Percentiles rank a stretch among this genome's conserved stretches.
These are phyloP conservation scores for Reticulitermes speratus DNA, from an alignment of 1,140 invertebrate genomes.

Conservation along the genomic window DNA sequence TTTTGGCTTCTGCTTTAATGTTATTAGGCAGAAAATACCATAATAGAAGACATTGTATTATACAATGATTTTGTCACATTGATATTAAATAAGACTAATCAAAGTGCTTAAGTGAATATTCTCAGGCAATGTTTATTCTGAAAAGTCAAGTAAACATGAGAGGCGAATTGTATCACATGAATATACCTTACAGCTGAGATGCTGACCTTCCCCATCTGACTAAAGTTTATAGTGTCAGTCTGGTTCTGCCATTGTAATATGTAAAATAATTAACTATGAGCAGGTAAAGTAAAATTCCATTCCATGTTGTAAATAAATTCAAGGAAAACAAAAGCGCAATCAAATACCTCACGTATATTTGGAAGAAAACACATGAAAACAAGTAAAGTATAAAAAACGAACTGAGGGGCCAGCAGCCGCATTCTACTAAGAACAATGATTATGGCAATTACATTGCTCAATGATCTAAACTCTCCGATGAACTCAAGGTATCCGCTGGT, in stretches of 20 bases:
- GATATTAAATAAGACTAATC: too few relatives aligned
- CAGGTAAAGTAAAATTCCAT: conserved; percentile 13
- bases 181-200: too few relatives aligned
- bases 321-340: conserved; percentile 1
- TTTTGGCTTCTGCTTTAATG: too few relatives aligned
- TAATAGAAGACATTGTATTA: too few relatives aligned
- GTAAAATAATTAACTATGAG: not conserved
- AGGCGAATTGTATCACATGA: too few relatives aligned
- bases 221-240: not conserved
- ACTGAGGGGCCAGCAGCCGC: not conserved
- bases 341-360: not conserved
- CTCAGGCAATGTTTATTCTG: too few relatives aligned
- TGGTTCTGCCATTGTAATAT: not conserved
- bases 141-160: too few relatives aligned
- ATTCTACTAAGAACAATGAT: conserved; percentile 15
- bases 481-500: conserved; percentile 18
- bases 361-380: not conserved
- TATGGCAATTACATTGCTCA: conserved; percentile 29
- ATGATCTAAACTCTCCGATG: conserved; percentile 20
- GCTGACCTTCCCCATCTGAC: too few relatives aligned
- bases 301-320: not conserved
- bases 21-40: too few relatives aligned
- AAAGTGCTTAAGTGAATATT: too few relatives aligned
- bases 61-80: too few relatives aligned
- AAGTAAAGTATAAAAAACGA: not conserved